Evolutionary conservation across 2,797 vertebrate genomes (phyloP), one percentile per base, ranked within the genome.

Genomic region (Zalophus californianus): DNA sequence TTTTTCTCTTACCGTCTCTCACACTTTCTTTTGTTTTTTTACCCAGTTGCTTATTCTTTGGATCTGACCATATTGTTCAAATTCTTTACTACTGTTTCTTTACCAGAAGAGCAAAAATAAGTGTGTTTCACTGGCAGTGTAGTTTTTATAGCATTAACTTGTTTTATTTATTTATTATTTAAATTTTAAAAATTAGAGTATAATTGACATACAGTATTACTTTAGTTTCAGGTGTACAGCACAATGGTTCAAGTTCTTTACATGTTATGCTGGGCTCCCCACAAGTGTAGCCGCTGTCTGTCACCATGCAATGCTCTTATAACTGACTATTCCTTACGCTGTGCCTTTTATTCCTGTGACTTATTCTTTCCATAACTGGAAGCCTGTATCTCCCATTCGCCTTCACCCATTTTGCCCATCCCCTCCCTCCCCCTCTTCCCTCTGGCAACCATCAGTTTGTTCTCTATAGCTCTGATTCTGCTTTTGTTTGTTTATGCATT

Each of bases 51-150:
- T 78, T 79, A 64, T 70, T 94, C 60, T 72, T 79, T 79, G 78
- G 32, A 94, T 79, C 78, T 79, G 20, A 32, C 35, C 44, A 62
- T 70, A 78, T 62, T 60, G 58, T 78, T 96, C 25, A 88, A 52
- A 83, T 70, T 73, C 54, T 88, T 96, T 62, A 44, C 48, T 58
- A 66, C 27, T 50, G 2, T 68, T 75, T 80, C 50, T 94, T 80
- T 91, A 75, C 68, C 41, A 68, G n/a, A 66, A 64, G 27, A 89
- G 52, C 85, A 41, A 90, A 96, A 84, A 72, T 64, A 62, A 23
- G 54, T 85, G n/a, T 78, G n/a, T 84, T 90, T 90, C 44, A 32
- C 79, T 93, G 62, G 44, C 64, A 85, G 5, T 85, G n/a, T 79
- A 73, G 70, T 75, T 72, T 86, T 96, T 64, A 78, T 64, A 70